These are phyloP conservation scores for Antheraea pernyi DNA, from an alignment of 1,140 invertebrate species.

Conservation along the genomic window DNA sequence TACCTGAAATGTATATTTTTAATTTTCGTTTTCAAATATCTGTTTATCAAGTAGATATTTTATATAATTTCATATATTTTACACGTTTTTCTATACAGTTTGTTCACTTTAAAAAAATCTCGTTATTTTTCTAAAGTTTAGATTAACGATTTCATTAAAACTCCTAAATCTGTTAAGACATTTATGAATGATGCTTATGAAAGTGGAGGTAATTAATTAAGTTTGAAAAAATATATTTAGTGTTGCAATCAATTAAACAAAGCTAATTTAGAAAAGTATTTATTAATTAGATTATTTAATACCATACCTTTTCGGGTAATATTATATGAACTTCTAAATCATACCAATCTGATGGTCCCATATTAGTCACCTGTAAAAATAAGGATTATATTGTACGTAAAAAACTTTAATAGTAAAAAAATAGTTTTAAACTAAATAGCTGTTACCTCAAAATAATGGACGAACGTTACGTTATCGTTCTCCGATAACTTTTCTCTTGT, in stretches of 20 bases:
- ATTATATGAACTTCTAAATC: conserved; percentile 31
- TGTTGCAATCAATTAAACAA: no score
- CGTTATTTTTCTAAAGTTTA: no score
- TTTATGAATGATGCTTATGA: no score
- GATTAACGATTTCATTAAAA: no score
- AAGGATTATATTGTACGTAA: background rate
- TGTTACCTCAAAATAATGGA: conserved; percentile 57
- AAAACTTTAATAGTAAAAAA: background rate
- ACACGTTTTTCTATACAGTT: no score
- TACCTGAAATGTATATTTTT: conserved; percentile 33
- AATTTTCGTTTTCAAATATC: background rate
- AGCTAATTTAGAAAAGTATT: no score
- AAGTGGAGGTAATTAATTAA: no score
- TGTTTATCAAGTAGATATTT: no score
- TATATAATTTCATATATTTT: no score
- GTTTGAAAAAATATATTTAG: no score
- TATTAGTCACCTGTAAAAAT: conserved; percentile 48
- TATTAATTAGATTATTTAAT: background rate
- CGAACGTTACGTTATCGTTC: conserved; percentile 36
- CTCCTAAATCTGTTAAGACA: no score
- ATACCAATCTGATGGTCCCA: conserved; percentile 54
- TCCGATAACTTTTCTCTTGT: conserved; percentile 44
- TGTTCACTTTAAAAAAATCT: no score
- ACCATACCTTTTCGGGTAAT: conserved; percentile 45
- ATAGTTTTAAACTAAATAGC: conserved; percentile 9